Evolutionary conservation across 2,113 vertebrate species (phyloP), one percentile per base, ranked within the genome.

Genomic region (Loxodonta africana): DNA sequence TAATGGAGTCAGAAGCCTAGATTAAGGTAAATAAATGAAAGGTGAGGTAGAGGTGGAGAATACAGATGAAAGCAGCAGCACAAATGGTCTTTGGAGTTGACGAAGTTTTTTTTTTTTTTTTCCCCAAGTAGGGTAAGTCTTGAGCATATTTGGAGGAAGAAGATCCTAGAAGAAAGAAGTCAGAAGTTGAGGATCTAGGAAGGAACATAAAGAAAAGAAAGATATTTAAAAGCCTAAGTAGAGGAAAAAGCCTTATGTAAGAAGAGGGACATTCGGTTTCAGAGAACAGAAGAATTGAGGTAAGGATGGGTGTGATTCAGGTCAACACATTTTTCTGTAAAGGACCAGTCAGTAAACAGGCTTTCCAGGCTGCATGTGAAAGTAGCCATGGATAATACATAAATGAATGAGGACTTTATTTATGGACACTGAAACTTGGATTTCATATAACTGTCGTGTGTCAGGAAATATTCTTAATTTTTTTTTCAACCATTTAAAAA

Each of bases 371-470:
- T 83, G 25, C 14, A 30, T 14, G 30, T 33, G 51, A 77, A 60
- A 67, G 86, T 8, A 67, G 46, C 60, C 33, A 84, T 0, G 65
- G 67, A 80, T 23, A 83, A 46, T 10, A 92, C 14, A 1, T n/a
- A 92, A 83, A 92, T 8, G 65, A 91, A 90, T 48, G 65, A 65
- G 33, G 11, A 76, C 8, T 83, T 28, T 77, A 77, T 62, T 80
- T 62, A 89, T 46, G 37, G 65, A 91, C 73, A 86, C 20, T 82
- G 25, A 82, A 46, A 88, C 74, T 5, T 88, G 78, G 95, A 48
- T 86, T 95, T 95, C 33, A 46, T 44, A 65, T 63, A n/a, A 91
- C 88, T 84, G 94, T 88, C 12, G 46, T 74, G 8, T 44, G 51
- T 88, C 33, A 88, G 30, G 63, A 94, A 81, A 71, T 53, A 80